phyloP scores from a whole-genome alignment of 2,113 vertebrate genomes.

The Crocuta crocuta region DNA sequence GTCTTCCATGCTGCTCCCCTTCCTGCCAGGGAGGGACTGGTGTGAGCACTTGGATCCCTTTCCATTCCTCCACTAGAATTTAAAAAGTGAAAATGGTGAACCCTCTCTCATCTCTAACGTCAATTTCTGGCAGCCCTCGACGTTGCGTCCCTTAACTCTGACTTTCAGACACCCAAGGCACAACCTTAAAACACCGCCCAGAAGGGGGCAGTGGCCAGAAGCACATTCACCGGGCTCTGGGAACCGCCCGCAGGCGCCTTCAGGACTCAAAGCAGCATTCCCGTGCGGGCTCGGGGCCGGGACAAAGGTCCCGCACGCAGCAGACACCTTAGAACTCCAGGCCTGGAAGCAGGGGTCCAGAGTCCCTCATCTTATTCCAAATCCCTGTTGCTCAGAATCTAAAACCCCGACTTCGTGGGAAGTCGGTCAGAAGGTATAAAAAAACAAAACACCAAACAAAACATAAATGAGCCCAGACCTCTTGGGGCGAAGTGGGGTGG shows the following conservation, averaged over 20 bases:
- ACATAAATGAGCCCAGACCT: conserved; percentile 51
- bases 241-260: neutral
- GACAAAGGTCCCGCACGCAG: conserved; percentile 59
- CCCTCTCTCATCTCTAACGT: neutral
- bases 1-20: neutral
- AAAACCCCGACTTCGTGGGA: conserved; percentile 1
- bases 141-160: neutral
- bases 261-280: conserved; percentile 2
- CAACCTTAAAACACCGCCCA: conserved; percentile 24
- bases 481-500: conserved; percentile 40
- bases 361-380: neutral
- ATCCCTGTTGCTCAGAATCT: neutral
- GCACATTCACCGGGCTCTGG: neutral
- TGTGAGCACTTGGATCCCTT: neutral
- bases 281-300: neutral
- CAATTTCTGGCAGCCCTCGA: neutral
- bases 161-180: neutral
- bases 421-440: conserved; percentile 50
- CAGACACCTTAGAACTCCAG: neutral
- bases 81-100: neutral
- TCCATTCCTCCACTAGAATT: neutral
- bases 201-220: conserved; percentile 66
- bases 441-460: conserved; percentile 20
- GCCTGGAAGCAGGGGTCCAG: neutral
- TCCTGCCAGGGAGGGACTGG: neutral